Conservation (phyloP, 2,113 vertebrate species). For the Myrmophylax atrothorax region DNA sequence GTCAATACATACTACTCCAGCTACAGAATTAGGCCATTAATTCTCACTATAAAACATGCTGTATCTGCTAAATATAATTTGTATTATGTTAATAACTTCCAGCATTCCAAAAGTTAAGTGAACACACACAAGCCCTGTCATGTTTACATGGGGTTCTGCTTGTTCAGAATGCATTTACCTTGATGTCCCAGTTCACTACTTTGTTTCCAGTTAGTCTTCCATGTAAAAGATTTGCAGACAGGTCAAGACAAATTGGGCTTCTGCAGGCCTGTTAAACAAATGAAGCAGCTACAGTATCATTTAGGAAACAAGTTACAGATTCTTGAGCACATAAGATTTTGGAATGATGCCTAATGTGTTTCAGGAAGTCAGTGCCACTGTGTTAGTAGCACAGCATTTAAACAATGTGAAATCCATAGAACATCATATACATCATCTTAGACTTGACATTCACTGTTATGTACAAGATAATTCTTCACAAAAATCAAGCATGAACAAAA, state of each 20-base stretch:
- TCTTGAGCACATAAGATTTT: not conserved
- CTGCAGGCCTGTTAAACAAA: slow-evolving; percentile 84
- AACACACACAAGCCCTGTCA: not conserved
- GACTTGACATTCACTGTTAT: not conserved
- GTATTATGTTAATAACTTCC: not conserved
- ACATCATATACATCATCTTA: not conserved
- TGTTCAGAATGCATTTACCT: slow-evolving; percentile 76
- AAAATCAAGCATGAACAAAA: not conserved
- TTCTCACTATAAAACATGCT: not conserved
- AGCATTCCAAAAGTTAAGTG: not conserved
- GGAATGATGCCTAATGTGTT: not conserved
- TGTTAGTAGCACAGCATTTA: not conserved
- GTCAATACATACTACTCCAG: not conserved
- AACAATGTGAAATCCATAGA: not conserved
- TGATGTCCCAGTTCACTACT: slow-evolving; percentile 97
- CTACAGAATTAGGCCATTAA: not conserved
- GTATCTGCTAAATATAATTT: not conserved
- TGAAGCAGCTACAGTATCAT: not conserved
- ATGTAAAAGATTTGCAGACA: slow-evolving; percentile 90
- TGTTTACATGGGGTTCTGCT: not conserved
- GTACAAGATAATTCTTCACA: not conserved
- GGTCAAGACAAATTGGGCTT: slow-evolving; percentile 93
- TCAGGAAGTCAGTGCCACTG: not conserved
- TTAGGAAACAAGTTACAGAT: not conserved
- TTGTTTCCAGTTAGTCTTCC: slow-evolving; percentile 97